Evolutionary conservation across 2,113 vertebrate species (phyloP).

Genomic region (Noturus placidus): DNA sequence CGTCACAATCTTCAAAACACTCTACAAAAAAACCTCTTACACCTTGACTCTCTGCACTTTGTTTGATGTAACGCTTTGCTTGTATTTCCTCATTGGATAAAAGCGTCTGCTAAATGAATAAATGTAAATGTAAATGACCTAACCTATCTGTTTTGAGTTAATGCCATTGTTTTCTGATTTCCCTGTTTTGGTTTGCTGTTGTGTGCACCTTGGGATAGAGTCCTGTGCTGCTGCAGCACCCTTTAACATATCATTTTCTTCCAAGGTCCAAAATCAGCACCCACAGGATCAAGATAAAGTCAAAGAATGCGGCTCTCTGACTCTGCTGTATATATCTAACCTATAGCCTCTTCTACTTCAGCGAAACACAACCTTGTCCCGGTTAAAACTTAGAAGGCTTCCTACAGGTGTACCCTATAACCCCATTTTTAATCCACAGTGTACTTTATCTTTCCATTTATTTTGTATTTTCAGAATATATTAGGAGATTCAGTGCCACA

Average conservation of each 20-base stretch:
- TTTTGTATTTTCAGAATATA: neutral
- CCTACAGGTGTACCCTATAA: neutral
- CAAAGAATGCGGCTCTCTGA: neutral
- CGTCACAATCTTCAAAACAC: no score
- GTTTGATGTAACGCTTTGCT: no score
- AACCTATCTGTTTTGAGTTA: neutral
- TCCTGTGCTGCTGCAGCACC: neutral
- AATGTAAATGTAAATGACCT: neutral
- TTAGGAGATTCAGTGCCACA: constrained; percentile 3
- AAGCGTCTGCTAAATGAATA: no score
- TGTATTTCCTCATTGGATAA: no score
- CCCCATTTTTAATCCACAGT: neutral
- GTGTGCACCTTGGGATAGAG: neutral
- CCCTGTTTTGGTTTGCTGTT: neutral
- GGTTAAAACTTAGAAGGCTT: neutral
- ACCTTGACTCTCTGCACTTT: no score
- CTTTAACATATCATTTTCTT: neutral
- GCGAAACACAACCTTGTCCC: neutral
- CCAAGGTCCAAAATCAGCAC: no score
- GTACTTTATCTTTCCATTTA: neutral
- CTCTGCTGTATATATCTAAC: neutral
- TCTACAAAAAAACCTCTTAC: no score
- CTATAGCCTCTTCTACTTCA: neutral
- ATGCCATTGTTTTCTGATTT: neutral
- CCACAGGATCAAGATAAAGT: neutral